Conservation (phyloP, 2,888 invertebrate species). For the Oscheius sp. region DNA sequence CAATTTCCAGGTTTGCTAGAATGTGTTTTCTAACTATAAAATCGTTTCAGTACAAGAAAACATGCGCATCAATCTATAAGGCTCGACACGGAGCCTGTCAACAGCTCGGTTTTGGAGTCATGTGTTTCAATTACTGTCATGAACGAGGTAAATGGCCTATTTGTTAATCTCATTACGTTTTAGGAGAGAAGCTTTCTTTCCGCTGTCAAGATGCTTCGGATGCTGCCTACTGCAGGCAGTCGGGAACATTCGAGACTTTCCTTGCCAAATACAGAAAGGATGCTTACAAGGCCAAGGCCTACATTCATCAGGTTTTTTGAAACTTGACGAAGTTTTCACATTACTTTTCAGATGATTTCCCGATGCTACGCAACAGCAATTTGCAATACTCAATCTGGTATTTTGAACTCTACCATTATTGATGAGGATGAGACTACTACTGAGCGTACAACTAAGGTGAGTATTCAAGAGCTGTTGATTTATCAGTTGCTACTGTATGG, state of each 20-base stretch:
- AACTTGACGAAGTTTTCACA: neutral
- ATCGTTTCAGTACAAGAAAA: conserved; percentile 69
- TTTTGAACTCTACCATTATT: conserved; percentile 66
- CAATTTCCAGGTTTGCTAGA: conserved; percentile 64
- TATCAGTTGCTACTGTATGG: no score
- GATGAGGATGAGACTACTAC: conserved; percentile 55
- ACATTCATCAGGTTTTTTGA: conserved; percentile 68
- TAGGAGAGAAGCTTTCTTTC: conserved; percentile 69
- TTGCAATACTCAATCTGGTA: conserved; percentile 65
- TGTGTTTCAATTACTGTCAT: conserved; percentile 73
- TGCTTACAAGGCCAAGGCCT: conserved; percentile 71
- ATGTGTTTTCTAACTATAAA: neutral
- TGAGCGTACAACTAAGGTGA: conserved; percentile 56
- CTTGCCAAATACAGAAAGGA: conserved; percentile 70
- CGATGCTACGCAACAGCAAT: conserved; percentile 71
- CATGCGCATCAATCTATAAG: conserved; percentile 71
- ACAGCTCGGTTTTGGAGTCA: conserved; percentile 70
- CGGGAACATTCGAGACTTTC: conserved; percentile 66
- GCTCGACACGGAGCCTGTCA: conserved; percentile 70
- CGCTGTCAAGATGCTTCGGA: conserved; percentile 70
- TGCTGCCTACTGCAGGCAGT: conserved; percentile 65
- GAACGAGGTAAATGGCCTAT: conserved; percentile 58
- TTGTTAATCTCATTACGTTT: neutral
- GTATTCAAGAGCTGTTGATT: neutral
- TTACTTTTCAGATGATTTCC: conserved; percentile 63